Base-by-base conservation (phyloP, 2,888 invertebrate species). In the Bembecia ichneumoniformis region DNA sequence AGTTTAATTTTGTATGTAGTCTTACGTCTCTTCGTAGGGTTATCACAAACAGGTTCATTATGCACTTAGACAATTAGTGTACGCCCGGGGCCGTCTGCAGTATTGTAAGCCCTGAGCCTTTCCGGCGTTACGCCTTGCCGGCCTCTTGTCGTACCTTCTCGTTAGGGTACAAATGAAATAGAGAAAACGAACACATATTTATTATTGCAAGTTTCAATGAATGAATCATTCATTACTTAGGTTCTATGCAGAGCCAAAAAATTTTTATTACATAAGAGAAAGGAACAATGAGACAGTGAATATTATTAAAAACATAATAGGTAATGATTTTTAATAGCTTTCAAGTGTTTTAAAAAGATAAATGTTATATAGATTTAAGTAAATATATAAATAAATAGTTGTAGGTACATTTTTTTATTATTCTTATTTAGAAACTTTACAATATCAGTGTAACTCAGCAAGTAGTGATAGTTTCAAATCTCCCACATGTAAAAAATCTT, bases 51-150 rank as follows among this genome's bases (percentile, higher is more conserved):
- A 82, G 82, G 82, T 82, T 83, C 74, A 82, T 84, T 84, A 84
- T 82, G 72, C 82, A 84, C 84, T 84, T 84, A 83, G 75, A 83
- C 82, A 84, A 84, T 84, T 82, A 84, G 75, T 83, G 84, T 82
- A 82, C 71, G 77, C 82, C 69, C 56, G 71, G 64, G 69, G 78
- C 67, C 60, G 57, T 59, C 58, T 52, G 64, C 72, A 68, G 44
- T 28, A 34, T 67, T 72, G 71, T 71, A 68, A 68, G 68, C 79
- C 76, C 68, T 69, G 63, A 67, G 78, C 74, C 66, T 59, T 82
- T 81, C 82, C 82, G 77, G 66, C 62, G 67, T 69, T 57, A 64
- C 66, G 71, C 72, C 70, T 68, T 61, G 59, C 64, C 56, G 44
- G 44, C 17, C 58, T 56, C 61, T 60, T 51, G 49, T 61, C 13